Conservation (phyloP, 2,113 vertebrate genomes). For the Cyprinodon brontotheroides region DNA sequence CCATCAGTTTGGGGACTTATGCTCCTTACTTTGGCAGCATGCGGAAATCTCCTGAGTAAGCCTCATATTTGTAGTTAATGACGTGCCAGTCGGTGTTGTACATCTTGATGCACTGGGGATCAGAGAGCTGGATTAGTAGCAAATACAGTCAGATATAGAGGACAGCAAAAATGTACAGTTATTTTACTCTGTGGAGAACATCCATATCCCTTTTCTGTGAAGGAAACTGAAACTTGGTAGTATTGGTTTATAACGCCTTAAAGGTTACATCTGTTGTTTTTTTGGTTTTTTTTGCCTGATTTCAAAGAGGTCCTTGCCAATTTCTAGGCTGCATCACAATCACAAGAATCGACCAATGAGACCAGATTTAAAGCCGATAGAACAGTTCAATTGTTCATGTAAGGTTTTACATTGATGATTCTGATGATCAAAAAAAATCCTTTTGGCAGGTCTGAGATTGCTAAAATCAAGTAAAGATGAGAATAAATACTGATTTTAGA, state of each 20-base stretch:
- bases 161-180: not conserved
- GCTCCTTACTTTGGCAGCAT: conserved; percentile 90
- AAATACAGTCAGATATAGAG: conserved; percentile 1
- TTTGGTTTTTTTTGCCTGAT: not conserved
- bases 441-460: too few relatives aligned
- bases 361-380: conserved; percentile 15
- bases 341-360: conserved; percentile 30
- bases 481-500: not conserved
- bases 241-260: not conserved
- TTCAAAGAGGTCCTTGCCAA: conserved; percentile 2
- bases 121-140: conserved; percentile 49
- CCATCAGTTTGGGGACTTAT: not conserved
- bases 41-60: conserved; percentile 95
- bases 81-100: conserved; percentile 95
- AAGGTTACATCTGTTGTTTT: not conserved
- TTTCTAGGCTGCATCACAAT: conserved; percentile 20
- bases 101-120: conserved; percentile 94
- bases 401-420: too few relatives aligned
- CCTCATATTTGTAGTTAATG: conserved; percentile 97
- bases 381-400: not conserved
- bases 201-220: not conserved
- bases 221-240: not conserved
- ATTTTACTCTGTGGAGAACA: not conserved
- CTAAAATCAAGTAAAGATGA: not conserved
- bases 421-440: not conserved